phyloP scores from a whole-genome alignment of 92 coral and sea anemone species.

The Bergia sp. region DNA sequence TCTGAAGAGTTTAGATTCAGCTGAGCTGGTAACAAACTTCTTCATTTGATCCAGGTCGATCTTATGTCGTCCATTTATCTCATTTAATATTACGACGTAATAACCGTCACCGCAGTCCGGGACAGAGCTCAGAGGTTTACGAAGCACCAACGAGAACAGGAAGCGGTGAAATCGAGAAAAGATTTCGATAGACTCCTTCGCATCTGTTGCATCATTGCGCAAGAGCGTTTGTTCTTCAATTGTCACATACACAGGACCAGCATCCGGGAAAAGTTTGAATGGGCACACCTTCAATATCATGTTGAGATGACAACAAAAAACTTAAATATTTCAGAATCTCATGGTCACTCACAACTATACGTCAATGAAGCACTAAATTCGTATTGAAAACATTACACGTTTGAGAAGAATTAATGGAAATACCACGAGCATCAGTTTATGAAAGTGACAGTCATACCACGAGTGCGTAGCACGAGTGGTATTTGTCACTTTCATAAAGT shows the following conservation, averaged over 20 bases:
- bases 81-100: conserved; percentile 68
- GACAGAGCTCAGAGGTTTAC: conserved; percentile 50
- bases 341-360: too few species aligned
- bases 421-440: too few species aligned
- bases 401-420: too few species aligned
- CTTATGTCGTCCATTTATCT: not conserved
- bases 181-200: conserved; percentile 22
- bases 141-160: conserved; percentile 65
- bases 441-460: too few species aligned
- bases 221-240: conserved; percentile 15
- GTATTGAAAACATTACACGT: too few species aligned
- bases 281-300: conserved; percentile 61
- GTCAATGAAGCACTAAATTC: too few species aligned
- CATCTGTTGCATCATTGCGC: conserved; percentile 31
- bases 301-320: not conserved
- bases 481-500: too few species aligned
- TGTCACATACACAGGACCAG: conserved; percentile 68
- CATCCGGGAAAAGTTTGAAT: conserved; percentile 75
- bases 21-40: not conserved
- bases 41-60: conserved; percentile 26
- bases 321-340: too few species aligned
- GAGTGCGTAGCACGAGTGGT: too few species aligned
- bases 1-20: not conserved
- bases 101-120: conserved; percentile 66
- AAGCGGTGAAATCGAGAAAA: conserved; percentile 58